Conservation (phyloP, 2,113 vertebrate species). For the Phrynosoma blainvillii region DNA sequence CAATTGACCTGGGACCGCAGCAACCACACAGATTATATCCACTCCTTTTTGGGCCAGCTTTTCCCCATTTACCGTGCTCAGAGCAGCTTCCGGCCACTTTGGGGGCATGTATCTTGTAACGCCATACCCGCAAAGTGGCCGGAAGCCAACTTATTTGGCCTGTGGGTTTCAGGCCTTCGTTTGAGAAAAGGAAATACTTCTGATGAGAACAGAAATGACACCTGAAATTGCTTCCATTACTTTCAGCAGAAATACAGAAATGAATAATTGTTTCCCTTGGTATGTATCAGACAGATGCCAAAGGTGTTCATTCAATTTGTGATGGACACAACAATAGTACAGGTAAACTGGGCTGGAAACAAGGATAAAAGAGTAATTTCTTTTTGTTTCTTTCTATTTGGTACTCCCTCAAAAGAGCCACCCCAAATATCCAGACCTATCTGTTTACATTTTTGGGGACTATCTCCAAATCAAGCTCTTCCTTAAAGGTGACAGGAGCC, state of each 20-base stretch:
- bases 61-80: too few relatives aligned
- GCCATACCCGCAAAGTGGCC: too few relatives aligned
- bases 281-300: background rate
- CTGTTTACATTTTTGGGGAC: constrained; percentile 23
- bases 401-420: background rate
- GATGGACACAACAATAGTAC: background rate
- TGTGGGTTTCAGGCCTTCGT: too few relatives aligned
- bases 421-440: background rate
- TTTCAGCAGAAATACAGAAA: background rate
- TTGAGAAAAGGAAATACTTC: background rate
- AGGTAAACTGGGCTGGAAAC: constrained; percentile 34
- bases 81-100: too few relatives aligned
- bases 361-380: background rate
- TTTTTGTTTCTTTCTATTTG: background rate
- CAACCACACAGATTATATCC: too few relatives aligned
- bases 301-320: background rate
- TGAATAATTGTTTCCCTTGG: background rate
- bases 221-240: background rate
- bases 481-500: constrained; percentile 10
- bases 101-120: too few relatives aligned
- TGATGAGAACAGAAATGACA: background rate
- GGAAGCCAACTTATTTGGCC: too few relatives aligned
- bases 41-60: too few relatives aligned
- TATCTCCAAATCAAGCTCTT: constrained; percentile 26
- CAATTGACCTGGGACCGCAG: too few relatives aligned